phyloP scores from a whole-genome alignment of 2,888 invertebrate species.

The Octonoba sinensis region DNA sequence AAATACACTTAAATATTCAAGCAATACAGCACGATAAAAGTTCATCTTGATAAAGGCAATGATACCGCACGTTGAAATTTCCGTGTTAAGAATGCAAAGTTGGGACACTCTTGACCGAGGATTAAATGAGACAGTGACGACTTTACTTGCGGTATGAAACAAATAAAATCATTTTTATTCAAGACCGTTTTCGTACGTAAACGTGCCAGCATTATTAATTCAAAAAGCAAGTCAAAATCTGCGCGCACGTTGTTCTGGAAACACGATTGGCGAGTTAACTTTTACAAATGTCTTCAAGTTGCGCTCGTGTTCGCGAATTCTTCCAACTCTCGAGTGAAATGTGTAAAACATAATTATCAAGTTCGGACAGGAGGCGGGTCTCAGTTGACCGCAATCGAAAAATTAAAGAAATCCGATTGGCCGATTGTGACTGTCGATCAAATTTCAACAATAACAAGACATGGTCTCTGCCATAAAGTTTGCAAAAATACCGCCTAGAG shows the following conservation, averaged over 20 bases:
- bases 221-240: conserved; percentile 6
- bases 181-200: conserved; percentile 25
- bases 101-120: conserved; percentile 30
- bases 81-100: conserved; percentile 35
- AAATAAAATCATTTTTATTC: conserved; percentile 8
- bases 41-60: conserved; percentile 32
- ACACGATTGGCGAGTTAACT: conserved; percentile 16
- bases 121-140: conserved; percentile 22
- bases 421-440: conserved; percentile 20
- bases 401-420: conserved; percentile 11
- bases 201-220: conserved; percentile 25
- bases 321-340: background rate
- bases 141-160: conserved; percentile 1
- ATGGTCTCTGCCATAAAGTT: conserved; percentile 12
- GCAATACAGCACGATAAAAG: background rate
- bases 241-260: conserved; percentile 1
- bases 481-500: conserved; percentile 16
- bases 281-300: conserved; percentile 10
- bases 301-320: conserved; percentile 1
- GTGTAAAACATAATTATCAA: background rate
- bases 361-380: background rate
- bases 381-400: conserved; percentile 24
- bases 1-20: conserved; percentile 3
- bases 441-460: conserved; percentile 9
- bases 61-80: background rate